Percentiles rank a stretch among this genome's conserved stretches.
Evolutionary conservation across 1,140 invertebrate species (phyloP).

Genomic region (Seison nebaliae): DNA sequence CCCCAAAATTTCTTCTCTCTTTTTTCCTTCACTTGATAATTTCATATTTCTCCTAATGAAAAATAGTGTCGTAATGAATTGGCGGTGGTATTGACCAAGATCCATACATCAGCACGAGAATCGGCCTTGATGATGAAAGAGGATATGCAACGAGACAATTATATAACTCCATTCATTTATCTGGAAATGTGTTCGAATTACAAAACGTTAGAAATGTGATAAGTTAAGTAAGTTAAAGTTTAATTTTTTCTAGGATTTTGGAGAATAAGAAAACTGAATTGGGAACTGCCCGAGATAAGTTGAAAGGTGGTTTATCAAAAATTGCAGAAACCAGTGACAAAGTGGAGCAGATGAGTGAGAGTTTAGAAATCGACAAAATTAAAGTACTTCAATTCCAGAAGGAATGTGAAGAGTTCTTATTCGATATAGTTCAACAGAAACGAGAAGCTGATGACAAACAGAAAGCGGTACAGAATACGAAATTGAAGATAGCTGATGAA

Average conservation of each 20-base stretch:
- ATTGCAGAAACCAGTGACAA: conserved; percentile 43
- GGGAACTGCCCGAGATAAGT: conserved; percentile 40
- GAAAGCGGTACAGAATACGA: conserved; percentile 18
- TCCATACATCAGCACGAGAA: conserved; percentile 45
- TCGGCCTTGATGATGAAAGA: conserved; percentile 38
- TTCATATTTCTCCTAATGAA: not conserved
- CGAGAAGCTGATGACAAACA: conserved; percentile 49
- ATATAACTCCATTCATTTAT: conserved; percentile 57
- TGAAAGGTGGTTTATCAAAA: conserved; percentile 42
- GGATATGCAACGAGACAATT: conserved; percentile 51
- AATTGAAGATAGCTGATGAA: conserved; percentile 44
- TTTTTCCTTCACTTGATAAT: not conserved
- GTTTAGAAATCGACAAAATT: conserved; percentile 45
- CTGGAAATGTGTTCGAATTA: conserved; percentile 51
- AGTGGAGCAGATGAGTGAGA: conserved; percentile 44
- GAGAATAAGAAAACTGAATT: conserved; percentile 41
- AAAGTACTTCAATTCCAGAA: conserved; percentile 42
- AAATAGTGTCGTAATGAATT: conserved; percentile 28
- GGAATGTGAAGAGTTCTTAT: conserved; percentile 44
- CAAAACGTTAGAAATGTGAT: conserved; percentile 36
- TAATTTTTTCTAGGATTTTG: conserved; percentile 35
- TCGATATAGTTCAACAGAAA: conserved; percentile 45
- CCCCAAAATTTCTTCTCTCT: not conserved
- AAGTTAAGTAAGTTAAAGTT: not conserved
- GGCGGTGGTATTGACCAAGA: conserved; percentile 43